phyloP scores from a whole-genome alignment of 2,888 invertebrate species.

The Liopterus haemorrhoidalis region DNA sequence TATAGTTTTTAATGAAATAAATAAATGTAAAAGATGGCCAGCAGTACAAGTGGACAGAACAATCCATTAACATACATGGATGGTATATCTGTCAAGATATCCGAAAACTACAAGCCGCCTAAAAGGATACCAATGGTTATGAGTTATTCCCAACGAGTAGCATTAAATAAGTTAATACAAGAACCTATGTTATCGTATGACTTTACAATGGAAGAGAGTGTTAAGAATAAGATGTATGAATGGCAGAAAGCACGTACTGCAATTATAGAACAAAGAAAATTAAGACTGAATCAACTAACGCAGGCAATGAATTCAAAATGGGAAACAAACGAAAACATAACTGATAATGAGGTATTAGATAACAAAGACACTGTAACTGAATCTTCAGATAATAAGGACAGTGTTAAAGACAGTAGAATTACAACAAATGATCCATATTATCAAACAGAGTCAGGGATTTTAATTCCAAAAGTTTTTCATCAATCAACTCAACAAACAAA shows the following conservation, averaged over 20 bases:
- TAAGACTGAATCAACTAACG: constrained; percentile 55
- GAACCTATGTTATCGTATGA: constrained; percentile 60
- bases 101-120: constrained; percentile 79
- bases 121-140: constrained; percentile 59
- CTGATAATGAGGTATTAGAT: constrained; percentile 28
- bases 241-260: constrained; percentile 61
- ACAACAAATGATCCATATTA: constrained; percentile 15
- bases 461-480: constrained; percentile 40
- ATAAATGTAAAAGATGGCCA: constrained; percentile 17
- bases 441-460: constrained; percentile 24
- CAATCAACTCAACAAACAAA: constrained; percentile 1
- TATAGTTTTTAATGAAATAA: too few species aligned
- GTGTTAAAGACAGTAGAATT: constrained; percentile 10
- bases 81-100: constrained; percentile 81
- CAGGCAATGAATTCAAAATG: constrained; percentile 46
- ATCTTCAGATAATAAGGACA: constrained; percentile 15
- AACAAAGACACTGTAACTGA: too few species aligned
- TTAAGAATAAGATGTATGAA: constrained; percentile 65
- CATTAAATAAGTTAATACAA: constrained; percentile 49
- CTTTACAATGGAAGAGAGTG: constrained; percentile 67
- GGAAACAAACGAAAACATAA: constrained; percentile 25
- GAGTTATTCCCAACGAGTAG: constrained; percentile 50
- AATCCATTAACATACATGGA: constrained; percentile 61
- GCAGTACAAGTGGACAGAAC: constrained; percentile 13
- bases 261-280: constrained; percentile 56